phyloP scores from a whole-genome alignment of 2,797 vertebrate genomes.

The Sparus aurata region DNA sequence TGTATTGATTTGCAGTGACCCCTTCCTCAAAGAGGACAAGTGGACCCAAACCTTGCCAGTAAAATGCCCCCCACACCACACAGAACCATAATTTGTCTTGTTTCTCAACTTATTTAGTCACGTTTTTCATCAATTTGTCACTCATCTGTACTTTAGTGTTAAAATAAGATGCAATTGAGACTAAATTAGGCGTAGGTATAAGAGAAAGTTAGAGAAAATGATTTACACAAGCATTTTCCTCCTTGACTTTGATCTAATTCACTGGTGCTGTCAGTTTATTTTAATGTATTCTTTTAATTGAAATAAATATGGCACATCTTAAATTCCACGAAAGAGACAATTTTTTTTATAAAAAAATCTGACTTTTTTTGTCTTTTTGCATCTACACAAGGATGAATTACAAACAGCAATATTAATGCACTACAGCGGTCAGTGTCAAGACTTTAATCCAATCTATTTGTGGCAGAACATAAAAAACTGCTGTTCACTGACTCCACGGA shows the following conservation, averaged over 20 bases:
- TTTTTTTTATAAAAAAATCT: too few species aligned
- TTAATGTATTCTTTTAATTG: background rate
- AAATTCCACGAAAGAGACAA: too few species aligned
- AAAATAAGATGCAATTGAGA: background rate
- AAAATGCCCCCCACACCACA: too few species aligned
- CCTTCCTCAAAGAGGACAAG: too few species aligned
- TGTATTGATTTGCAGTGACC: too few species aligned
- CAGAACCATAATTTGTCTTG: too few species aligned
- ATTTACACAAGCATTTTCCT: background rate
- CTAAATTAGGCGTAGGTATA: background rate
- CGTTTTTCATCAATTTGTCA: too few species aligned
- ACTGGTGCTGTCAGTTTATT: background rate
- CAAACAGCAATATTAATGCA: background rate
- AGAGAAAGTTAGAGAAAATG: background rate
- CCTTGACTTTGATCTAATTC: background rate
- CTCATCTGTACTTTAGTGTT: too few species aligned
- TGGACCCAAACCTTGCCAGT: too few species aligned
- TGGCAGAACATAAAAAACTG: slow-evolving; percentile 5
- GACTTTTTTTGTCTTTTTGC: background rate
- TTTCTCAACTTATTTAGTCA: too few species aligned
- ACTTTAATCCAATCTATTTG: background rate
- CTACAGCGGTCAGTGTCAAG: background rate
- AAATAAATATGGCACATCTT: too few species aligned
- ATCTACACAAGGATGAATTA: background rate
- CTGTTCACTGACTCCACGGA: too few species aligned